A percentile compares a stretch with the other conserved stretches of the same genome.
phyloP scores from a whole-genome alignment of 1,140 invertebrate genomes.

The Ceratoteleas bidentatus region DNA sequence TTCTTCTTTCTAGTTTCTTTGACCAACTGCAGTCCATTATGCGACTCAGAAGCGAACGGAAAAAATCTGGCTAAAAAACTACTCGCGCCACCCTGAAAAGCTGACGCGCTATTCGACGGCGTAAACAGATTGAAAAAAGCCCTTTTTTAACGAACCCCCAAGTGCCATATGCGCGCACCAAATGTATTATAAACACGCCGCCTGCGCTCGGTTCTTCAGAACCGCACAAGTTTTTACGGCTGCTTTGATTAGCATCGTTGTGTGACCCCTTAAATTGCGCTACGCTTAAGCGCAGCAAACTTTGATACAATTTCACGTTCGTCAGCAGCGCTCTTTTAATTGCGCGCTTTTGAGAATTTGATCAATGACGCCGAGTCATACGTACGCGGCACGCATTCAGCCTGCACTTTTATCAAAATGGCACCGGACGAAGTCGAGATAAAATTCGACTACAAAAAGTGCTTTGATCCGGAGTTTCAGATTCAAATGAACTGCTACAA shows the following conservation, averaged over 20 bases:
- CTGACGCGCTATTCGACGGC: too few relatives aligned
- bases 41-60: too few relatives aligned
- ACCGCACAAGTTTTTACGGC: slow-evolving; percentile 23
- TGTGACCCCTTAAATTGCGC: slow-evolving; percentile 50
- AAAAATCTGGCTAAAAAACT: too few relatives aligned
- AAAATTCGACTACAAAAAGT: too few relatives aligned
- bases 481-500: too few relatives aligned
- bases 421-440: too few relatives aligned
- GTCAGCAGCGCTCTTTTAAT: slow-evolving; percentile 45
- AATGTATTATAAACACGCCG: slow-evolving; percentile 27
- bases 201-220: slow-evolving; percentile 32
- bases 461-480: too few relatives aligned
- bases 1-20: too few relatives aligned
- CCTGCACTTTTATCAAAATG: slow-evolving; percentile 51
- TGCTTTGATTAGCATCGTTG: slow-evolving; percentile 57
- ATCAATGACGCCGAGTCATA: slow-evolving; percentile 21
- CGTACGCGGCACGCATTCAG: slow-evolving; percentile 38
- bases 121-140: too few relatives aligned
- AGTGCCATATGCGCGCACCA: slow-evolving; percentile 43
- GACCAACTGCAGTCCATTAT: too few relatives aligned
- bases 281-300: slow-evolving; percentile 25
- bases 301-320: slow-evolving; percentile 52
- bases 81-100: too few relatives aligned
- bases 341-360: slow-evolving; percentile 54
- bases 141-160: neutral